These are phyloP conservation scores for Drosophila fuyamai DNA, from an alignment of 1,140 invertebrate genomes.

Conservation along the genomic window DNA sequence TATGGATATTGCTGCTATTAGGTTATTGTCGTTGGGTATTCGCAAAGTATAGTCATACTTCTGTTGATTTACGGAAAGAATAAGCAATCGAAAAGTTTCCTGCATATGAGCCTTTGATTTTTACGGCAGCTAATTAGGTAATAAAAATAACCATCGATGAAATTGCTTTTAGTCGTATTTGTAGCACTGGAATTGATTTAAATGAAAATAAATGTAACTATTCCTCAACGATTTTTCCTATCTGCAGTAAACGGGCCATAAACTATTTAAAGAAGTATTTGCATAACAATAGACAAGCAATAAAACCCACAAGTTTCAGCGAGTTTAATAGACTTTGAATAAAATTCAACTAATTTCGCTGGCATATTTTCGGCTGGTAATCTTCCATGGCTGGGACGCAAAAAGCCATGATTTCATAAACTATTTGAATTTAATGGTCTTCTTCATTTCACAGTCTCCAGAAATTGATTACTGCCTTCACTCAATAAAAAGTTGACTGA, in stretches of 20 bases:
- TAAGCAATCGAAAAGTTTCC: slow-evolving; percentile 23
- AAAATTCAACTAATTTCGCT: slow-evolving; percentile 34
- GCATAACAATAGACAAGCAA: slow-evolving; percentile 26
- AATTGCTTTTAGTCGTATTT: too few relatives aligned
- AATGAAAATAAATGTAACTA: too few relatives aligned
- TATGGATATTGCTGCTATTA: slow-evolving; percentile 56
- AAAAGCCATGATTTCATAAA: slow-evolving; percentile 49
- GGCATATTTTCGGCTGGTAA: slow-evolving; percentile 37
- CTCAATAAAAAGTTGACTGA: slow-evolving; percentile 49
- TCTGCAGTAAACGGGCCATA: not conserved
- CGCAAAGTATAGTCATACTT: slow-evolving; percentile 3
- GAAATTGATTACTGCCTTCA: slow-evolving; percentile 59
- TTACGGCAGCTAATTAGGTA: slow-evolving; percentile 16
- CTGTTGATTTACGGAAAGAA: slow-evolving; percentile 43
- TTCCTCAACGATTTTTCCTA: not conserved
- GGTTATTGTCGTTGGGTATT: slow-evolving; percentile 31
- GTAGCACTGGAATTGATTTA: too few relatives aligned
- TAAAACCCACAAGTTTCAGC: slow-evolving; percentile 35
- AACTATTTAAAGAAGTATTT: slow-evolving; percentile 40
- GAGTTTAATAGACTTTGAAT: slow-evolving; percentile 40
- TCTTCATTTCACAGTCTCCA: slow-evolving; percentile 21
- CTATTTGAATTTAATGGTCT: slow-evolving; percentile 41
- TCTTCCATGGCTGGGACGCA: slow-evolving; percentile 19
- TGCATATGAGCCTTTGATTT: not conserved
- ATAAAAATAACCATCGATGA: not conserved